phyloP scores from a whole-genome alignment of 2,888 invertebrate genomes.

The Pyrochroa serraticornis region DNA sequence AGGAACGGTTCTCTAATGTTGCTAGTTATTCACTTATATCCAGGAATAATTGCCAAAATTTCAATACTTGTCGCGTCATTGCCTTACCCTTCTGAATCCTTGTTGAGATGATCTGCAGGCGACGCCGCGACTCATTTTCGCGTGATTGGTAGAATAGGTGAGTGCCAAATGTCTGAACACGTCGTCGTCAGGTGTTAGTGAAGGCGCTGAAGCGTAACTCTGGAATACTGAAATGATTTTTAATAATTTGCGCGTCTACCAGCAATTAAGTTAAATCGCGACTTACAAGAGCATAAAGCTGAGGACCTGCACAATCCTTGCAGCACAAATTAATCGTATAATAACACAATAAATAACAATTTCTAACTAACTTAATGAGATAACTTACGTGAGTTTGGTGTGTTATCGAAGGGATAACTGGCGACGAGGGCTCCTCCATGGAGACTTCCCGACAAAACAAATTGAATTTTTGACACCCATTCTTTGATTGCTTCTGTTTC shows the following conservation, averaged over 20 bases:
- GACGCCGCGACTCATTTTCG: slow-evolving; percentile 85
- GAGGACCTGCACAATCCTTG: slow-evolving; percentile 79
- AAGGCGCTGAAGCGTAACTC: slow-evolving; percentile 80
- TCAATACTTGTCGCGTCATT: too few species aligned
- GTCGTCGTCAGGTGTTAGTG: slow-evolving; percentile 90
- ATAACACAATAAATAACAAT: slow-evolving; percentile 33
- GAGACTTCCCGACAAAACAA: slow-evolving; percentile 91
- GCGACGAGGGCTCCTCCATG: slow-evolving; percentile 96
- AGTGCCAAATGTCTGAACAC: slow-evolving; percentile 85
- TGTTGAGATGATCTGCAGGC: slow-evolving; percentile 79
- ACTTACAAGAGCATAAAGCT: slow-evolving; percentile 74
- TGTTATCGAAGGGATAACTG: slow-evolving; percentile 97
- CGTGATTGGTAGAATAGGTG: slow-evolving; percentile 86
- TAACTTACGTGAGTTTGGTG: slow-evolving; percentile 88
- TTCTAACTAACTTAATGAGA: neutral
- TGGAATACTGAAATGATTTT: slow-evolving; percentile 73
- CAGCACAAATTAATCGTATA: slow-evolving; percentile 49
- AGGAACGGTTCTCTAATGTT: too few species aligned
- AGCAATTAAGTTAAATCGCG: slow-evolving; percentile 13
- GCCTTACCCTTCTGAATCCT: slow-evolving; percentile 70
- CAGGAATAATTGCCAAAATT: too few species aligned
- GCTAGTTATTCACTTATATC: too few species aligned
- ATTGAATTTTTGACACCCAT: slow-evolving; percentile 92
- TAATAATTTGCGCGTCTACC: neutral
- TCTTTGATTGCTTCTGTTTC: slow-evolving; percentile 94